Evolutionary conservation across 2,797 vertebrate genomes (phyloP).

Genomic region (Gymnothorax javanicus): DNA sequence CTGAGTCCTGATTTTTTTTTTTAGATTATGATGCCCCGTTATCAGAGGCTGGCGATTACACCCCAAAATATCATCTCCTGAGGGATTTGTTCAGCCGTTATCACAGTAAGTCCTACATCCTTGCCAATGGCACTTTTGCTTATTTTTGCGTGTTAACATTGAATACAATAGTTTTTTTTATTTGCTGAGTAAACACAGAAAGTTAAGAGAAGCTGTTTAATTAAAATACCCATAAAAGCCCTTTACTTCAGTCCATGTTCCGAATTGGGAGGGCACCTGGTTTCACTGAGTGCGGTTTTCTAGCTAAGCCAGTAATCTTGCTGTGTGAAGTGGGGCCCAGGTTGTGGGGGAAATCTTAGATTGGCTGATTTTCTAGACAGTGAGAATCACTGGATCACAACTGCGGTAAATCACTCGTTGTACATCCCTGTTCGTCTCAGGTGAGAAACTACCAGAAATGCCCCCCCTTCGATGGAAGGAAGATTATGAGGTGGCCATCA

Average conservation of each 20-base stretch:
- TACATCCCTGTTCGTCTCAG: slow-evolving; percentile 53
- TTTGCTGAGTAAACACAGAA: neutral
- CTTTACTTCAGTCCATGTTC: too few species aligned
- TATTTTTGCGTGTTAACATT: neutral
- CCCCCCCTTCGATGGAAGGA: slow-evolving; percentile 76
- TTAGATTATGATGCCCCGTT: slow-evolving; percentile 92
- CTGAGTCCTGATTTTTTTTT: slow-evolving; percentile 41
- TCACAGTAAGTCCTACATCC: slow-evolving; percentile 68
- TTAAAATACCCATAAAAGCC: neutral
- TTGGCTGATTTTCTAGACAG: neutral
- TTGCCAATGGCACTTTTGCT: neutral
- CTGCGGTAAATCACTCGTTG: neutral
- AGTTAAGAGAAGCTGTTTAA: neutral
- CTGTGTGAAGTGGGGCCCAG: neutral
- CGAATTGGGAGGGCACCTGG: too few species aligned
- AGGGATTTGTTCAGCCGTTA: slow-evolving; percentile 78
- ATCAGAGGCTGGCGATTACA: slow-evolving; percentile 92
- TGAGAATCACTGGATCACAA: neutral
- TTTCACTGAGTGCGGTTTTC: too few species aligned
- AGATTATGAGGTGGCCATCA: slow-evolving; percentile 74
- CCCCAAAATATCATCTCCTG: slow-evolving; percentile 87
- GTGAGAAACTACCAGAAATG: slow-evolving; percentile 69
- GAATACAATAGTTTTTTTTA: neutral
- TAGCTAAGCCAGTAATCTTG: too few species aligned
- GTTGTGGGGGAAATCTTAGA: neutral